These are phyloP conservation scores for Heliangelus exortis DNA, from an alignment of 2,797 vertebrate genomes.

Conservation along the genomic window DNA sequence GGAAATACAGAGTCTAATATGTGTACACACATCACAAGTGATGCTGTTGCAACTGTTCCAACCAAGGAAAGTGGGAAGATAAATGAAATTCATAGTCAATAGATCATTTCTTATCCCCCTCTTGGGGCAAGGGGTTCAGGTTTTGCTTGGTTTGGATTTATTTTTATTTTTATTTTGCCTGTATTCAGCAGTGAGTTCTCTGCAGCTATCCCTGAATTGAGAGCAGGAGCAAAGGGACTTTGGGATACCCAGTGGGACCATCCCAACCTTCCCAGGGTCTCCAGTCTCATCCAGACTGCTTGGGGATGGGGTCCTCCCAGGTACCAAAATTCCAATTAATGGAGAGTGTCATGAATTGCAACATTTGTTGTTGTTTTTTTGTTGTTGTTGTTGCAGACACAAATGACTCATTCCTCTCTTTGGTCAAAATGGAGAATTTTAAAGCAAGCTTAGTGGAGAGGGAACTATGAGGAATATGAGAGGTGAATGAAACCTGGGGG, in stretches of 20 bases:
- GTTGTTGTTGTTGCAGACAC: accelerated
- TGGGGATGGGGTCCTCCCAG: background rate
- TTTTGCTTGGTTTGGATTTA: conserved; percentile 18
- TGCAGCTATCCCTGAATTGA: background rate
- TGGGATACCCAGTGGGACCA: background rate
- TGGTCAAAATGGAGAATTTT: background rate
- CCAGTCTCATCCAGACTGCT: accelerated
- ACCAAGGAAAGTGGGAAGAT: conserved; percentile 39
- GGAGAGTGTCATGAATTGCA: accelerated
- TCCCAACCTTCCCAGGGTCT: background rate
- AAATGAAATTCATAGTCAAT: conserved; percentile 74
- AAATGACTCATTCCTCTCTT: background rate
- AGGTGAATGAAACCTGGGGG: too few species aligned
- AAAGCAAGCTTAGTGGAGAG: background rate
- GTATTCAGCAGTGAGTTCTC: background rate
- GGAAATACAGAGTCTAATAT: conserved; percentile 49
- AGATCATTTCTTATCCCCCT: conserved; percentile 36
- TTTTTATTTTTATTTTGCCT: background rate
- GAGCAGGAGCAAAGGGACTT: background rate
- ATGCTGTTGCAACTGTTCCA: conserved; percentile 45
- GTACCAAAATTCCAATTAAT: background rate
- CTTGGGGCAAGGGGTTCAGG: conserved; percentile 45
- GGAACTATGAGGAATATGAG: background rate
- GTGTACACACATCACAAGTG: conserved; percentile 30
- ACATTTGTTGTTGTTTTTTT: too few species aligned